Conservation (phyloP, 2,797 vertebrate species). For the Enteromius argenteus region DNA sequence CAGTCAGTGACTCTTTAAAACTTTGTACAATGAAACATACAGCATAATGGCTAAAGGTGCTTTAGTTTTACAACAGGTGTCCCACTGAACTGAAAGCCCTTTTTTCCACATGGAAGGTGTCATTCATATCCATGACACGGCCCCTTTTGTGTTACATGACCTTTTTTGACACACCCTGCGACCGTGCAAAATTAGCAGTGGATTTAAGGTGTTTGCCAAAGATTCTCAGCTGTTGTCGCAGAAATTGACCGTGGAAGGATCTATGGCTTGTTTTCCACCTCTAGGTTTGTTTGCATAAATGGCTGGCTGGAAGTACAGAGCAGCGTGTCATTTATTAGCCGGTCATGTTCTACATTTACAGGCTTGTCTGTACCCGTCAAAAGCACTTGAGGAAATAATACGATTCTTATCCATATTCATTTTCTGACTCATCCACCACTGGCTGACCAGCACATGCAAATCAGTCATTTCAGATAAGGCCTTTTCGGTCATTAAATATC, state of each 20-base stretch:
- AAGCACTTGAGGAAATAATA: conserved; percentile 53
- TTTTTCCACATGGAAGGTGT: conserved; percentile 44
- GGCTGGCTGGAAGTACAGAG: conserved; percentile 37
- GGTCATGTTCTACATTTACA: conserved; percentile 45
- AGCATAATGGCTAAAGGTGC: conserved; percentile 33
- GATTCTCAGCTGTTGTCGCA: conserved; percentile 43
- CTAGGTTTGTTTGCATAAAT: conserved; percentile 44
- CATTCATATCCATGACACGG: conserved; percentile 33
- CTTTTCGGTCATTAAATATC: conserved; percentile 15
- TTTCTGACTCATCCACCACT: conserved; percentile 36
- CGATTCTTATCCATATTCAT: conserved; percentile 58
- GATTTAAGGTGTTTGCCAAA: conserved; percentile 40
- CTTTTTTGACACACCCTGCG: conserved; percentile 26
- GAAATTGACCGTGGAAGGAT: conserved; percentile 33
- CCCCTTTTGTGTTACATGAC: conserved; percentile 38
- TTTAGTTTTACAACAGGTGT: conserved; percentile 42
- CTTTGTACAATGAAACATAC: conserved; percentile 28
- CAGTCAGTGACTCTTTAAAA: conserved; percentile 36
- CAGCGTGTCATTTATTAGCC: conserved; percentile 54
- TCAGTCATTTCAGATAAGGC: conserved; percentile 45
- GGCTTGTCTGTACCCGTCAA: conserved; percentile 50
- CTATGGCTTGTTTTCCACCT: not conserved
- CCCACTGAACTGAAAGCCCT: conserved; percentile 19
- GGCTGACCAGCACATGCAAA: conserved; percentile 52
- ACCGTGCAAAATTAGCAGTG: conserved; percentile 24